These are phyloP conservation scores for Pachyuromys duprasi DNA, from an alignment of 2,797 vertebrate genomes.

Conservation along the genomic window DNA sequence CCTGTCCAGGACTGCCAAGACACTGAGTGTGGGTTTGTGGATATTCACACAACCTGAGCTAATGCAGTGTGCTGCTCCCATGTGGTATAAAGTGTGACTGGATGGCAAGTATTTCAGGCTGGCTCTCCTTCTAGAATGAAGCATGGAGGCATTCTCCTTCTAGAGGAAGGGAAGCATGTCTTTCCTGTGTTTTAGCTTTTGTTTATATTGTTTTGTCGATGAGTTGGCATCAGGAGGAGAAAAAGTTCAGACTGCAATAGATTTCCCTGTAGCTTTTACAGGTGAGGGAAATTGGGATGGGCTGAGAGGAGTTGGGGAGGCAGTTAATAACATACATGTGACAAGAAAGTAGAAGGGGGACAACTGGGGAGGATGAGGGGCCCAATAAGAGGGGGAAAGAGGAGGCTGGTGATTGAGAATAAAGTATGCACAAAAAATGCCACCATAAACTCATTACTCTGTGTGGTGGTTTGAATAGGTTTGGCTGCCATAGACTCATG, in stretches of 20 bases:
- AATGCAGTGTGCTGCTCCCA: neutral
- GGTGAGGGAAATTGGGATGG: neutral
- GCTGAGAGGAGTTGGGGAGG: too few relatives aligned
- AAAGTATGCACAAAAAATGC: neutral
- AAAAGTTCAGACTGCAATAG: neutral
- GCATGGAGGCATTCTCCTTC: too few relatives aligned
- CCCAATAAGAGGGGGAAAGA: neutral
- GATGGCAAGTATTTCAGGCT: neutral
- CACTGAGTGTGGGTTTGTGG: neutral
- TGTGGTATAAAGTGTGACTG: neutral
- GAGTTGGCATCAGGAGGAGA: neutral
- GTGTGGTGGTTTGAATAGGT: too few relatives aligned
- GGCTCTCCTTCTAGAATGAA: neutral
- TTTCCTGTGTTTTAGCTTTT: too few relatives aligned
- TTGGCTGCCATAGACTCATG: too few relatives aligned
- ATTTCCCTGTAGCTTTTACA: neutral
- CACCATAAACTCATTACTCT: neutral
- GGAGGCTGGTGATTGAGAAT: neutral
- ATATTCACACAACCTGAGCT: neutral
- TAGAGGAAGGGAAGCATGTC: neutral
- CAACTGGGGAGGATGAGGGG: neutral
- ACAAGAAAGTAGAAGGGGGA: neutral
- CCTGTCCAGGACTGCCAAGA: neutral
- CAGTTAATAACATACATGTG: neutral
- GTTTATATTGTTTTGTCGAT: constrained; percentile 34